Evolutionary conservation across 2,113 vertebrate genomes (phyloP).

Genomic region (Tachycineta bicolor): DNA sequence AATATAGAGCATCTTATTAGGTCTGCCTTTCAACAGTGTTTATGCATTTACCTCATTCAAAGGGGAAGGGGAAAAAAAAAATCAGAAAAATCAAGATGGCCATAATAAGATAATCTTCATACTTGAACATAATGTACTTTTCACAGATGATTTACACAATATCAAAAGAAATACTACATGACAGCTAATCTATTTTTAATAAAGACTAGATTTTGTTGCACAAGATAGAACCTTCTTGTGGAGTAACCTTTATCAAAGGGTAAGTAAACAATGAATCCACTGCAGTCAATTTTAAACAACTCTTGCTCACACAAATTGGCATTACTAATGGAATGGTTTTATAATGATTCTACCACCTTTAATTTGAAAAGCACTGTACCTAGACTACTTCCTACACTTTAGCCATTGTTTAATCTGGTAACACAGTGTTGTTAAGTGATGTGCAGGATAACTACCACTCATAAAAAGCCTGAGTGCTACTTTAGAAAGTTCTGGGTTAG

Average conservation of each 20-base stretch:
- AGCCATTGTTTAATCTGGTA: neutral
- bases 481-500: neutral
- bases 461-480: neutral
- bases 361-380: neutral
- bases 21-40: neutral
- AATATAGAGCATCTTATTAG: neutral
- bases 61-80: neutral
- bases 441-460: neutral
- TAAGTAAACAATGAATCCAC: neutral
- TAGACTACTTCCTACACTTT: neutral
- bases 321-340: neutral
- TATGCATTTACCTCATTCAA: neutral
- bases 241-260: neutral
- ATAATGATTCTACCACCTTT: neutral
- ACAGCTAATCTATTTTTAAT: neutral
- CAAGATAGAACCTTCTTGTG: neutral
- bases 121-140: neutral
- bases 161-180: neutral
- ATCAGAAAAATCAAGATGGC: neutral
- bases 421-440: neutral
- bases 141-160: neutral
- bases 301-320: neutral
- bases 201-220: neutral
- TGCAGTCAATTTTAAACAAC: neutral
- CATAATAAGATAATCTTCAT: neutral